phyloP scores from a whole-genome alignment of 2,888 invertebrate genomes.

The Heteropelma amictum region DNA sequence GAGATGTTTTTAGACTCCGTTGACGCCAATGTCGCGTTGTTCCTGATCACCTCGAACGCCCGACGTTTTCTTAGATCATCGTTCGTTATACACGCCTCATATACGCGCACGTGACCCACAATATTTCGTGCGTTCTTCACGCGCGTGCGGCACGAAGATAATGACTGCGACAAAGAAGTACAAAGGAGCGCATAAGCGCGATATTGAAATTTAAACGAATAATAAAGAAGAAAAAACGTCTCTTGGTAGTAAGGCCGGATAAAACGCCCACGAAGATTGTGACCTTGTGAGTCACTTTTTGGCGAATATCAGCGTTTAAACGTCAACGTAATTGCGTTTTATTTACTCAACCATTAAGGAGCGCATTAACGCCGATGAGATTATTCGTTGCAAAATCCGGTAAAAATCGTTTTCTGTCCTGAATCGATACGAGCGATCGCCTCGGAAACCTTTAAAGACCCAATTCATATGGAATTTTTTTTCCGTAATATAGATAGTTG shows the following conservation, averaged over 20 bases:
- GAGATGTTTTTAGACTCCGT: background rate
- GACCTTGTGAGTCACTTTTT: conserved; percentile 48
- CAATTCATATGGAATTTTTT: background rate
- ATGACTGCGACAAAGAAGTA: conserved; percentile 32
- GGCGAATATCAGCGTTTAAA: conserved; percentile 24
- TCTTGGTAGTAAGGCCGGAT: conserved; percentile 1
- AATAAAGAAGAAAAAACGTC: conserved; percentile 22
- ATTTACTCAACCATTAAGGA: too few relatives aligned
- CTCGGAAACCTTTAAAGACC: too few relatives aligned
- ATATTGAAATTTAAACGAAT: too few relatives aligned
- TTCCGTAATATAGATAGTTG: background rate
- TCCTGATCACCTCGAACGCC: conserved; percentile 3
- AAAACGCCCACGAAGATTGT: conserved; percentile 32
- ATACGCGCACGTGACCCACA: conserved; percentile 34
- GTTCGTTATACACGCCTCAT: conserved; percentile 54
- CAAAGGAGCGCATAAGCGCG: too few relatives aligned
- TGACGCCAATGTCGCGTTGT: background rate
- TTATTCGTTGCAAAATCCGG: too few relatives aligned
- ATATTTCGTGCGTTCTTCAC: conserved; percentile 55
- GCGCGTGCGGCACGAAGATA: conserved; percentile 37
- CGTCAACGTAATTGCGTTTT: background rate
- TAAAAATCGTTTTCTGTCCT: too few relatives aligned
- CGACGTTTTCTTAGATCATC: conserved; percentile 63
- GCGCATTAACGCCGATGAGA: too few relatives aligned
- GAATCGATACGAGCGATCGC: too few relatives aligned